phyloP scores from a whole-genome alignment of 2,888 invertebrate genomes.

The Enoplolaimus lenunculus region DNA sequence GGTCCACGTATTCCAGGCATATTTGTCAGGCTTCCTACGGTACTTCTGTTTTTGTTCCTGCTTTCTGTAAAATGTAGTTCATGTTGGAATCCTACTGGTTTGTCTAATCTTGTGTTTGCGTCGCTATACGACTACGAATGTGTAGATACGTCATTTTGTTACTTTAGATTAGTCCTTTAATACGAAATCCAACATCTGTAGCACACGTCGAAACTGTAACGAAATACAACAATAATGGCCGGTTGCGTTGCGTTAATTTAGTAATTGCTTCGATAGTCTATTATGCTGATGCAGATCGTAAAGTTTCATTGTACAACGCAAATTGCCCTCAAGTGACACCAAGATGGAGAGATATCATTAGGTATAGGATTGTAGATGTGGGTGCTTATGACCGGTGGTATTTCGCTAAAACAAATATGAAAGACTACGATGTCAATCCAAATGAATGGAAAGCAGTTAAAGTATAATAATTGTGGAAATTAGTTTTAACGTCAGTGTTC shows the following conservation, averaged over 20 bases:
- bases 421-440: slow-evolving; percentile 6
- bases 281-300: background rate
- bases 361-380: slow-evolving; percentile 13
- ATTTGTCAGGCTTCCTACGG: no score
- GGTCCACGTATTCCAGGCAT: no score
- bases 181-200: slow-evolving; percentile 5
- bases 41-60: no score
- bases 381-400: slow-evolving; percentile 17
- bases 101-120: no score
- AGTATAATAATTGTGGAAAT: no score
- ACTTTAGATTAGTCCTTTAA: background rate
- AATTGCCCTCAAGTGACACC: slow-evolving; percentile 5
- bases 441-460: slow-evolving; percentile 8
- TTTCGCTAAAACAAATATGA: background rate
- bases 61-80: no score
- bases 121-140: no score
- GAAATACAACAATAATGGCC: background rate
- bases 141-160: no score
- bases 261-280: slow-evolving; percentile 3
- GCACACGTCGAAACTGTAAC: background rate
- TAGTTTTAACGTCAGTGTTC: no score
- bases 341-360: slow-evolving; percentile 1
- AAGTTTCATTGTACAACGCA: background rate
- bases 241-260: background rate
- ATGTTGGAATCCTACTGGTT: no score